Conservation (phyloP, 2,797 vertebrate genomes). For the Cryptoblepharus egeriae region DNA sequence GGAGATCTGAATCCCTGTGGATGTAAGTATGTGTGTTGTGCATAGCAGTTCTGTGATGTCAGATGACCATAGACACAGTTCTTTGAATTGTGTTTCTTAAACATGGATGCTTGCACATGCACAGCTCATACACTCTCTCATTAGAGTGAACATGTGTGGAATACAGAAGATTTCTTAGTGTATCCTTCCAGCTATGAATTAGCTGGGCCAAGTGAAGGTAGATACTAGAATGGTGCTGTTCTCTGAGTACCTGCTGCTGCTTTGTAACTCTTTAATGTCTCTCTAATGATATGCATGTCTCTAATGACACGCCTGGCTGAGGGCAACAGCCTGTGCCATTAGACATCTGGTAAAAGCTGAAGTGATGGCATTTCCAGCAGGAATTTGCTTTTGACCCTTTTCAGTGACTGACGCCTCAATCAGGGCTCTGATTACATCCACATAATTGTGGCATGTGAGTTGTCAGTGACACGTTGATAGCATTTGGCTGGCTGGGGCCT, state of each 20-base stretch:
- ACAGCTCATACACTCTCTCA: not conserved
- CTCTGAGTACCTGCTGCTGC: not conserved
- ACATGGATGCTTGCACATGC: too few relatives aligned
- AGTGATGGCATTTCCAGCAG: slow-evolving; percentile 39
- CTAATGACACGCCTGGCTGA: slow-evolving; percentile 6
- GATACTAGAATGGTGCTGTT: not conserved
- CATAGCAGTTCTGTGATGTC: not conserved
- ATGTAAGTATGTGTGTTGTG: not conserved
- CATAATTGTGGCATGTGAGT: not conserved
- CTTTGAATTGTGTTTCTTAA: not conserved
- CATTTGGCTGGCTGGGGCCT: not conserved
- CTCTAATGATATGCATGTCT: slow-evolving; percentile 21
- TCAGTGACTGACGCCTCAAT: not conserved
- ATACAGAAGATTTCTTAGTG: not conserved
- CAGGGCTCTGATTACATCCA: not conserved
- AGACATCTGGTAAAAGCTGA: slow-evolving; percentile 46
- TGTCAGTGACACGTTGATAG: not conserved
- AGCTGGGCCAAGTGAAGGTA: slow-evolving; percentile 21
- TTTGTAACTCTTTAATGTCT: slow-evolving; percentile 11
- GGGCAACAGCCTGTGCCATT: not conserved
- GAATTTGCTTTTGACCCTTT: slow-evolving; percentile 17
- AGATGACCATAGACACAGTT: not conserved
- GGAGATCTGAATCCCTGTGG: not conserved
- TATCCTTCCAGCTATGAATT: not conserved
- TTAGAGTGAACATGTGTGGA: not conserved